Evolutionary conservation across 2,113 vertebrate species (phyloP), one percentile per base, ranked within the genome.

Genomic region (Sialia sialis): DNA sequence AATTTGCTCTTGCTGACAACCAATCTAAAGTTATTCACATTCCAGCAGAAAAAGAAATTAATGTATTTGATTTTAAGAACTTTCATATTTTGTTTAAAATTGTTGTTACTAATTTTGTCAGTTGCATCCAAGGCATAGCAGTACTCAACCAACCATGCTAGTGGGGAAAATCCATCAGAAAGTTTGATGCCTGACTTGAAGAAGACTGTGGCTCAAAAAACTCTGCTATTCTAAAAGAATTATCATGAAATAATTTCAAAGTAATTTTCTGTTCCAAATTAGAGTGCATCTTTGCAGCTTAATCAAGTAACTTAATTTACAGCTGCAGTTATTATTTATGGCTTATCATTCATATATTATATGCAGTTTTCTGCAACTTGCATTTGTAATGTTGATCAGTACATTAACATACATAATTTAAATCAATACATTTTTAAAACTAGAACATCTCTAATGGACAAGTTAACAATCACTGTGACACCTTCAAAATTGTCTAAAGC

Each of bases 241-340:
- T 88, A 70, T 74, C 84, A 84, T 91, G 58, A 84, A 92, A 94
- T 90, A 15, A 79, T 77, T 94, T 91, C 55, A 48, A 81, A 84
- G 84, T 82, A 92, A 94, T 94, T 81, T 92, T 96, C 86, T 89
- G 18, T 91, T 94, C 81, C 77, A 92, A 87, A 94, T 95, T 91
- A 95, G 62, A 92, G 41, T 87, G 54, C 46, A 73, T 87, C 81
- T 94, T 94, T 56, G 62, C 77, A 76, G 49, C 59, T 73, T 94
- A 95, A 97, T 94, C 41, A 89, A 87, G 90, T 84, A 84, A 96
- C 87, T 82, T 87, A 95, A 91, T 91, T 96, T 94, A 87, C 56
- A 91, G 46, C 19, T 7, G 2, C 39, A 82, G 58, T 72, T 92
- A 94, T 95, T 92, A 94, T 95, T 96, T 93, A 94, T 91, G 80